Evolutionary conservation across 2,888 invertebrate genomes (phyloP).

Genomic region (Trissoscelio sp.): DNA sequence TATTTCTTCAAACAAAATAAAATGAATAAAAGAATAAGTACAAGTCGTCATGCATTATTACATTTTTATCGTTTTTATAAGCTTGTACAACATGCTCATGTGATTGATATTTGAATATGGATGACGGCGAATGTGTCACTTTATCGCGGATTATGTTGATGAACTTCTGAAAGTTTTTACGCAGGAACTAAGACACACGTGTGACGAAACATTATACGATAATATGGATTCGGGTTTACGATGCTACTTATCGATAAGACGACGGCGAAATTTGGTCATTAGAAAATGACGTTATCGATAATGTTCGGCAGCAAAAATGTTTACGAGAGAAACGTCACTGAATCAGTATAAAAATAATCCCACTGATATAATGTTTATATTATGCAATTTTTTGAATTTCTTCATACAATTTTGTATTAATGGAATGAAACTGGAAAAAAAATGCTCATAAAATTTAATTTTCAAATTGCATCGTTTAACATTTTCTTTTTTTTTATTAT

Average conservation of each 20-base stretch:
- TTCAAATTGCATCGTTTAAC: neutral
- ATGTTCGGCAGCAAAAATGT: neutral
- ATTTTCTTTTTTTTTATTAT: neutral
- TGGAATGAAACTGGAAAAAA: neutral
- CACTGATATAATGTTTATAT: too few species aligned
- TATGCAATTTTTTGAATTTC: too few species aligned
- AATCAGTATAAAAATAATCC: neutral
- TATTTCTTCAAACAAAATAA: too few species aligned
- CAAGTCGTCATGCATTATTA: too few species aligned
- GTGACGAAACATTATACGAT: conserved; percentile 7
- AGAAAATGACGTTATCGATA: neutral
- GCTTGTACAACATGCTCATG: neutral
- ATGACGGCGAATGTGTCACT: conserved; percentile 12
- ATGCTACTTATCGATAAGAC: neutral
- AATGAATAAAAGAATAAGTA: too few species aligned
- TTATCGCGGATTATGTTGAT: conserved; percentile 47
- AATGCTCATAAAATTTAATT: neutral
- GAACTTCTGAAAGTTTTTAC: conserved; percentile 33
- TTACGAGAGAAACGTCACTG: neutral
- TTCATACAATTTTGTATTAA: too few species aligned
- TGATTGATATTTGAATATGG: conserved; percentile 43
- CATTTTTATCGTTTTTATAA: neutral
- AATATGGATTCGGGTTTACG: conserved; percentile 4
- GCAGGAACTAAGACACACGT: neutral
- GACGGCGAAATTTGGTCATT: neutral